Evolutionary conservation across 2,888 invertebrate genomes (phyloP).

Genomic region (Mesochorus sp.): DNA sequence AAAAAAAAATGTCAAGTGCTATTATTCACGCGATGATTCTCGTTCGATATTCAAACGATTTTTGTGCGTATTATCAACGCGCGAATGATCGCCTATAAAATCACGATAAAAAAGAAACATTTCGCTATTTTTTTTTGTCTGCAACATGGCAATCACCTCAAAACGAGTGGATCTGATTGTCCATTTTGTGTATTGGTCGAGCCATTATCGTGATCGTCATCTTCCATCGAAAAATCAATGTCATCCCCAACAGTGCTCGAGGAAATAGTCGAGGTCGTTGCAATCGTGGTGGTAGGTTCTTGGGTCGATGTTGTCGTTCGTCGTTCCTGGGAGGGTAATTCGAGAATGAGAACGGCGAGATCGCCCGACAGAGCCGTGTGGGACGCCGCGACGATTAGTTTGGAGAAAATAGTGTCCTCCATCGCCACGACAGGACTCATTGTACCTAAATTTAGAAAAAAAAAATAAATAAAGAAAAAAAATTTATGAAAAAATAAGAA

Average conservation of each 20-base stretch:
- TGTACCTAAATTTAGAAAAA: constrained; percentile 67
- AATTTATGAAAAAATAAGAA: background rate
- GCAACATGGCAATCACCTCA: constrained; percentile 68
- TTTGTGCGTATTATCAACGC: no score
- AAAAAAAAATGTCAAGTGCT: constrained; percentile 81
- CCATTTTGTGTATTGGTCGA: constrained; percentile 35
- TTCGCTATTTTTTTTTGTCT: no score
- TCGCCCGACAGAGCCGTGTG: constrained; percentile 92
- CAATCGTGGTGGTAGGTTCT: constrained; percentile 75
- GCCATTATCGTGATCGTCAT: constrained; percentile 54
- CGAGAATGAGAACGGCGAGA: constrained; percentile 87
- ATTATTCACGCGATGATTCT: no score
- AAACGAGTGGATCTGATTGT: constrained; percentile 67
- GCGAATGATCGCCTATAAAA: background rate
- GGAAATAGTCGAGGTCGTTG: constrained; percentile 77
- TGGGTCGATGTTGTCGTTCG: constrained; percentile 75
- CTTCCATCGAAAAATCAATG: constrained; percentile 64
- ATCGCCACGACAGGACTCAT: constrained; percentile 68
- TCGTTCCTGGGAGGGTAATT: constrained; percentile 75
- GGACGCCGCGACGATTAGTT: constrained; percentile 88
- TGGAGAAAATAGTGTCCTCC: constrained; percentile 70
- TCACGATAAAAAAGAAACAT: background rate
- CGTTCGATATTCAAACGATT: constrained; percentile 79
- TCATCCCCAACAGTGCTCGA: constrained; percentile 63
- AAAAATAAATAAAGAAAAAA: background rate